phyloP scores from a whole-genome alignment of 2,113 vertebrate species.

The Actenoides hombroni region DNA sequence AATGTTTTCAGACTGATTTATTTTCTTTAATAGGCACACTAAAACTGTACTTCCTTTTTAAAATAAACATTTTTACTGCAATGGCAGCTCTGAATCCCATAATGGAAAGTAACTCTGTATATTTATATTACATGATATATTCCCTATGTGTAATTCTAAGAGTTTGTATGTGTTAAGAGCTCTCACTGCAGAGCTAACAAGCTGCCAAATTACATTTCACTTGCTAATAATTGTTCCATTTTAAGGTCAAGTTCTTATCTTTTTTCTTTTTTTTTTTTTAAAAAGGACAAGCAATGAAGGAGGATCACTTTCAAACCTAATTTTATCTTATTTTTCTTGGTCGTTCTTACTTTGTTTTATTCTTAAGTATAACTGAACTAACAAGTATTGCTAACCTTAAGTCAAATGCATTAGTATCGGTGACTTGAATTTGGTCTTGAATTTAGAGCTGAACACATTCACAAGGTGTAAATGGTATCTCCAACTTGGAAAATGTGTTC shows the following conservation, averaged over 20 bases:
- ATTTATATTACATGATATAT: conserved; percentile 49
- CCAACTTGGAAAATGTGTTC: not conserved
- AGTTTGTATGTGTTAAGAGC: conserved; percentile 46
- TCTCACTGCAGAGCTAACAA: conserved; percentile 73
- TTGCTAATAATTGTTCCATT: conserved; percentile 28
- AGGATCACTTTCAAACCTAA: not conserved
- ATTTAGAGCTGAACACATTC: not conserved
- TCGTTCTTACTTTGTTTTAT: not conserved
- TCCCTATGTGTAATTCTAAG: conserved; percentile 29
- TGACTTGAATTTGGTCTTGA: not conserved
- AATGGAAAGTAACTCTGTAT: conserved; percentile 53
- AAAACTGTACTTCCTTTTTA: conserved; percentile 36
- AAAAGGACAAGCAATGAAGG: not conserved
- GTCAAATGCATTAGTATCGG: not conserved
- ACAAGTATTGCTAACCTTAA: not conserved
- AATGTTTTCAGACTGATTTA: conserved; percentile 38
- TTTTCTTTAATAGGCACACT: conserved; percentile 29
- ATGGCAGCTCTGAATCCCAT: conserved; percentile 42
- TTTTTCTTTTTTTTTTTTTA: too few relatives aligned
- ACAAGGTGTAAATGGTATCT: not conserved
- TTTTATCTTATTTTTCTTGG: not conserved
- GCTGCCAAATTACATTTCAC: conserved; percentile 67
- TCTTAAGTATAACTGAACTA: not conserved
- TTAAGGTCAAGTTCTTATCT: not conserved
- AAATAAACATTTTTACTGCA: conserved; percentile 54